Evolutionary conservation across 92 coral and sea anemone genomes (phyloP).

Genomic region (Anthopleura xanthogrammica): DNA sequence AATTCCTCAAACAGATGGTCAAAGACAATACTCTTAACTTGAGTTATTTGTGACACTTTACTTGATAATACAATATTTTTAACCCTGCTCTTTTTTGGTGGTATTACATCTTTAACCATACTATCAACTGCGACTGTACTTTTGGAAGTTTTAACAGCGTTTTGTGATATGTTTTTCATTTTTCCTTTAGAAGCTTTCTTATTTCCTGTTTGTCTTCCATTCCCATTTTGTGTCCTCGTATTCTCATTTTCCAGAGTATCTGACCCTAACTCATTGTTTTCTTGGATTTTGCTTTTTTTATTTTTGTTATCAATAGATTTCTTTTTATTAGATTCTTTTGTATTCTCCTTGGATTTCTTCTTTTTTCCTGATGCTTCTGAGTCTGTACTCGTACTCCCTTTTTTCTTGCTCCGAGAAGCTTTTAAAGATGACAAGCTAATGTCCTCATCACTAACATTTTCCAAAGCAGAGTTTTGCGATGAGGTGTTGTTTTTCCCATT

Average conservation of each 20-base stretch:
- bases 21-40: slow-evolving; percentile 59
- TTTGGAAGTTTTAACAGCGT: neutral
- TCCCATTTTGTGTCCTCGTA: slow-evolving; percentile 7
- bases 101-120: neutral
- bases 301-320: neutral
- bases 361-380: neutral
- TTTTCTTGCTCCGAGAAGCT: slow-evolving; percentile 4
- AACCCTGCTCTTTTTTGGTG: neutral
- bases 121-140: neutral
- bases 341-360: neutral
- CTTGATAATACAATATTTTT: neutral
- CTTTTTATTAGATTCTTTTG: slow-evolving; percentile 6
- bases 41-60: slow-evolving; percentile 32
- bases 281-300: neutral
- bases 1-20: slow-evolving; percentile 65
- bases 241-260: neutral
- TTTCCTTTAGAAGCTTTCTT: neutral
- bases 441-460: slow-evolving; percentile 21
- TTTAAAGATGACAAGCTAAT: slow-evolving; percentile 8
- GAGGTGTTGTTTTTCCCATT: slow-evolving; percentile 6
- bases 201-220: neutral
- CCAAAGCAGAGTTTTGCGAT: neutral
- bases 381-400: neutral
- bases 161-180: neutral
- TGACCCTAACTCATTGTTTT: neutral